Evolutionary conservation across 2,888 invertebrate genomes (phyloP).

Genomic region (Reticulitermes lucifugus): DNA sequence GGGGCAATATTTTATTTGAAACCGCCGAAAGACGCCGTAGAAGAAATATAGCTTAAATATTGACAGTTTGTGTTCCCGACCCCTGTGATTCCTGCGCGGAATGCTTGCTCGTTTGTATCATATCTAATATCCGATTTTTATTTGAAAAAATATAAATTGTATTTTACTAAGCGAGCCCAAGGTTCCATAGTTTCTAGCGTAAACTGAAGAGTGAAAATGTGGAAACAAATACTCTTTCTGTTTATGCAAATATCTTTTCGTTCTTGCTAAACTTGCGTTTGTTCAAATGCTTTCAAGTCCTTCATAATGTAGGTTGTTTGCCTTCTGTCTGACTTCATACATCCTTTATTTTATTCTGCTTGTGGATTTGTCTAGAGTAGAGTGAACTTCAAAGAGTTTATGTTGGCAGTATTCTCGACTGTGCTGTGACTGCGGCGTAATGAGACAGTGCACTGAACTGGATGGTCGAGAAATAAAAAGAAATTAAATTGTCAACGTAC

Average conservation of each 20-base stretch:
- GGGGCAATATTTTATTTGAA: constrained; percentile 44
- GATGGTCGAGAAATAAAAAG: too few species aligned
- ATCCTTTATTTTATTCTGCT: too few species aligned
- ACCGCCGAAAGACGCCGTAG: constrained; percentile 43
- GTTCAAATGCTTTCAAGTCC: too few species aligned
- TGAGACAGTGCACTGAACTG: too few species aligned
- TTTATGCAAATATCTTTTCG: neutral
- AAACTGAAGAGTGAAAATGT: neutral
- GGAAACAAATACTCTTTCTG: neutral
- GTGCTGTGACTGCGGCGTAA: too few species aligned
- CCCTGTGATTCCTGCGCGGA: neutral
- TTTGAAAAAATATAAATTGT: constrained; percentile 26
- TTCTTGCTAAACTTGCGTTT: neutral
- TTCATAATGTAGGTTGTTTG: neutral
- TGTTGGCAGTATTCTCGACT: too few species aligned
- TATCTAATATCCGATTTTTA: constrained; percentile 29
- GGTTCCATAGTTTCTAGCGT: neutral
- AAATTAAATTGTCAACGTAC: too few species aligned
- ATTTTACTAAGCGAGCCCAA: neutral
- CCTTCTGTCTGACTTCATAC: neutral
- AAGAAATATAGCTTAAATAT: constrained; percentile 47
- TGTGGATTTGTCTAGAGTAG: too few species aligned
- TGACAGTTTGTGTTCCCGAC: constrained; percentile 45
- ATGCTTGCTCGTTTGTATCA: neutral
- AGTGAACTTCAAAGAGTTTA: too few species aligned